Evolutionary conservation across 2,113 vertebrate genomes (phyloP).

Genomic region (Meriones unguiculatus): DNA sequence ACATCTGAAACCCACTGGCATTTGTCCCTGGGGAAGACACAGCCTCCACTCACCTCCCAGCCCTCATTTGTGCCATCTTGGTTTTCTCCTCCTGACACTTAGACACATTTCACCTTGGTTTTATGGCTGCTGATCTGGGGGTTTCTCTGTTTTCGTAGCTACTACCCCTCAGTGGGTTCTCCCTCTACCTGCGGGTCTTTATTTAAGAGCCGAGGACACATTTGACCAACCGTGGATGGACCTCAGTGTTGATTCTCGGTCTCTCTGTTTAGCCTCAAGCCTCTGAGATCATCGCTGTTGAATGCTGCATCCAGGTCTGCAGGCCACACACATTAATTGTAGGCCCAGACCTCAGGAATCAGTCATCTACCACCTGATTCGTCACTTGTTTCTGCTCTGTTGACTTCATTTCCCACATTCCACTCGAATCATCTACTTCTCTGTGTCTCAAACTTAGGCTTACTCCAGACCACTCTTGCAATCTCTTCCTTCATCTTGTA

Average conservation of each 20-base stretch:
- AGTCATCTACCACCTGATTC: not conserved
- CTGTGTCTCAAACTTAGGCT: not conserved
- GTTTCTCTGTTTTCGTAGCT: no score
- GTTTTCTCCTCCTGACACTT: not conserved
- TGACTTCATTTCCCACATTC: not conserved
- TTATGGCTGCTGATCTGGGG: rapidly evolving
- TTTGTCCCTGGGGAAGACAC: no score
- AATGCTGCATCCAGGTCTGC: rapidly evolving
- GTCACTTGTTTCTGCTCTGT: not conserved
- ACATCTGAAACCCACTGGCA: not conserved
- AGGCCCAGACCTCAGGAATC: not conserved
- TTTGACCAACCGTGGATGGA: no score
- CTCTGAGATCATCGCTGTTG: rapidly evolving
- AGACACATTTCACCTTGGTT: not conserved
- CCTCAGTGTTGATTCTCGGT: rapidly evolving
- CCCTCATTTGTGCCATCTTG: rapidly evolving
- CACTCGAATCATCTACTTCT: not conserved
- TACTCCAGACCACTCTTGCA: not conserved
- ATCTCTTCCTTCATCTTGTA: not conserved
- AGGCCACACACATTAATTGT: not conserved
- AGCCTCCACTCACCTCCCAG: rapidly evolving
- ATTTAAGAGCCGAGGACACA: not conserved
- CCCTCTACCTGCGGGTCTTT: not conserved
- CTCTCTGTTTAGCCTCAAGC: not conserved
- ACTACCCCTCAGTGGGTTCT: no score